These are phyloP conservation scores for Chaetorhynchus papuensis DNA, from an alignment of 2,113 vertebrate species.

Conservation along the genomic window DNA sequence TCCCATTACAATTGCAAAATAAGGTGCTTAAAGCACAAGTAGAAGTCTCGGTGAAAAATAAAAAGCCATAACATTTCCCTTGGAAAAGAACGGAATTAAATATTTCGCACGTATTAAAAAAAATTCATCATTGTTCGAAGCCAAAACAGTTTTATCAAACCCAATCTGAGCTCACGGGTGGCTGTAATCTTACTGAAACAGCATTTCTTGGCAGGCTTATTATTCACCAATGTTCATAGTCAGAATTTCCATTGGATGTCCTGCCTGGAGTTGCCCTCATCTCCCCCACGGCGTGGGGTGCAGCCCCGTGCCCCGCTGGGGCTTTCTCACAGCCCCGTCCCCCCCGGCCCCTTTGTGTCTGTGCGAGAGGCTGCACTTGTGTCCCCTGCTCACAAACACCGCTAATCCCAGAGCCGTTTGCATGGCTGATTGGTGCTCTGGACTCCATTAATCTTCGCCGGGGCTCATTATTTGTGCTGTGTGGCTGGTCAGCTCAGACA, in stretches of 20 bases:
- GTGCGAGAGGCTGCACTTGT: constrained; percentile 3
- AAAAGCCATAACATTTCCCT: background rate
- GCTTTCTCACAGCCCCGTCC: background rate
- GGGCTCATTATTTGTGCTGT: background rate
- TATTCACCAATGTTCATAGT: background rate
- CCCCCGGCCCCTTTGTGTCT: background rate
- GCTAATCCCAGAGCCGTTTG: background rate
- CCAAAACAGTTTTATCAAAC: background rate
- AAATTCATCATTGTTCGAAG: background rate
- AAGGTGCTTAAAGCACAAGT: background rate
- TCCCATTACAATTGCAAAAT: background rate
- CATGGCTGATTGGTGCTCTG: background rate
- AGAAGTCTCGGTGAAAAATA: background rate
- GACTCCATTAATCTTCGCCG: constrained; percentile 15
- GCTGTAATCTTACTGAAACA: background rate
- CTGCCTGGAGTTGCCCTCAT: background rate
- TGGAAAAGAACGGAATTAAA: background rate
- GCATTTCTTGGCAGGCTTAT: background rate
- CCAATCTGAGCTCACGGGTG: background rate
- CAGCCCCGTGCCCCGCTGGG: background rate
- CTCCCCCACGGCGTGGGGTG: background rate
- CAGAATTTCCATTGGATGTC: background rate
- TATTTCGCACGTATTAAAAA: background rate
- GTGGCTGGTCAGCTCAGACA: constrained; percentile 23
- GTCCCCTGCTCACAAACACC: background rate